Base-by-base conservation (phyloP, 92 coral and sea anemone species). In the Epizoanthus illoricatus region DNA sequence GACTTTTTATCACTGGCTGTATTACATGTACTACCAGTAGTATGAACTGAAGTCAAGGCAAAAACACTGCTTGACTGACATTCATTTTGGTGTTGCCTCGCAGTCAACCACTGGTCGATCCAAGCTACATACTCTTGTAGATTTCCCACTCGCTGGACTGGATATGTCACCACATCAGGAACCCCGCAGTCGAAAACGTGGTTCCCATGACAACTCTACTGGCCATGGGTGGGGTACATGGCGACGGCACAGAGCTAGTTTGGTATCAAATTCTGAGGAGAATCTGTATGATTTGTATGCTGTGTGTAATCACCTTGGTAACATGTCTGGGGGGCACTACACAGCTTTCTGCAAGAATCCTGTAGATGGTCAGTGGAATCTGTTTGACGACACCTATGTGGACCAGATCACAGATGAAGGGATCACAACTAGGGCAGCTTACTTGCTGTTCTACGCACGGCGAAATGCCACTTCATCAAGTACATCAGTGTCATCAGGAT, bases 291-390 rank as follows among this genome's bases (percentile, higher is more conserved):
- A 94, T 79, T 74, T 94, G 73, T 92, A 94, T 67, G 98, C 98
- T 7, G 98, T 94, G 40, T 94, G 98, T 73, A 94, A 94, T 67
- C 98, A 94, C 90, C 84, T 93, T 41, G 98, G 98, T 2, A 93
- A 88, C 63, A 94, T 94, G 98, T 88, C 94, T 49, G 98, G 94
- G 23, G 98, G 98, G 1, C 98, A 94, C 65, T 94, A 94, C 86
- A 94, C 96, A 47, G 98, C 98, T 0, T 88, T 83, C 87, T 94
- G 98, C 74, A 92, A 88, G 78, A 94, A 92, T 79, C 98, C 98
- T 41, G 90, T 91, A 10, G 97, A 92, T 67, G 88, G 85, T 20
- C 80, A 91, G 62, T 94, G 98, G 98, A 86, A 82, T 58, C 68
- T 92, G 81, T 94, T 88, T 85, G 98, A 94, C 40, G 98, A 94